Base-by-base conservation (phyloP, 1,140 invertebrate species). In the Drosophila kohkoa region DNA sequence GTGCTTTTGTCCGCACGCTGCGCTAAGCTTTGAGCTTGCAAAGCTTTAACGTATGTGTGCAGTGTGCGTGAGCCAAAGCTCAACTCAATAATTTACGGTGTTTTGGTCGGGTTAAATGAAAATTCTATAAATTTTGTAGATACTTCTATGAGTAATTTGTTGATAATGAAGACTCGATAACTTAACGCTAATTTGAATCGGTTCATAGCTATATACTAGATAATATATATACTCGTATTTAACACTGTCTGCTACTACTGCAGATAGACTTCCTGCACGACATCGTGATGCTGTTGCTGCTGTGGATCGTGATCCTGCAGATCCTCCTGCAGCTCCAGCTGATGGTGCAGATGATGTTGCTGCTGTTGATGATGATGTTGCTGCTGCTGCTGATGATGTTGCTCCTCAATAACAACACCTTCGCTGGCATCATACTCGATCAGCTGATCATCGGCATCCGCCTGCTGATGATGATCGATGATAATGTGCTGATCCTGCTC, bases 181-280 rank as follows among this genome's bases (percentile, higher is more conserved):
- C 35, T 41, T 79, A 25, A 60, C 46, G 75, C 68, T 48, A 41
- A 71, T 59, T 35, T 43, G 7, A 25, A 41, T 64, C 41, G 57
- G 11, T 46, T 15, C 38, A 43, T 43, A 49, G 49, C 35, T 60
- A 13, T 38, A 63, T 57, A 35, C 3, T 25, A 25, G 20, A 25
- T 25, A 32, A 57, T 15, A 25, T 13, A 52, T 35, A 35, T 58
- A 49, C 49, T 28, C 16, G 15, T 51, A 66, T 66, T 41, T 59
- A 57, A 63, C 67, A 69, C 13, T 58, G 32, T 54, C 30, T 1
- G 5, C 35, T 38, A 54, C 54, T 90, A 90, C 51, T 90, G 77
- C 58, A 92, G 71, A 80, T 92, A 92, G 45, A 92, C 91, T 41
- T 92, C 91, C 55, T 87, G 82, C 38, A 87, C 82, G 66, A 88